phyloP scores from a whole-genome alignment of 2,113 vertebrate genomes.

The Beaufortia kweichowensis region DNA sequence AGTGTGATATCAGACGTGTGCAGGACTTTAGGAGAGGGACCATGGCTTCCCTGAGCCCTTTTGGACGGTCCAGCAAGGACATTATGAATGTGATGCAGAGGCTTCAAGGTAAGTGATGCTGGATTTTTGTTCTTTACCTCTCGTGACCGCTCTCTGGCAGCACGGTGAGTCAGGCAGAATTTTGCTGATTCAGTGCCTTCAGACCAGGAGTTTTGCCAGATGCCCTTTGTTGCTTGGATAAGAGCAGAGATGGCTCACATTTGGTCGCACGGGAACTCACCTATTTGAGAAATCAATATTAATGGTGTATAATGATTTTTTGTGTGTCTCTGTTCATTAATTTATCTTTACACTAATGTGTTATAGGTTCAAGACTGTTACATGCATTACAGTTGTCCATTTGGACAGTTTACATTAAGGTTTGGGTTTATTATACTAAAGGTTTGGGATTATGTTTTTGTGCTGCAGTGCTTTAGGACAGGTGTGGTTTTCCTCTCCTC shows the following conservation, averaged over 20 bases:
- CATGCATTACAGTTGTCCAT: background rate
- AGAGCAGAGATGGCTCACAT: constrained; percentile 1
- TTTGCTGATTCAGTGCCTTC: constrained; percentile 69
- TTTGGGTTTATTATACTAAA: background rate
- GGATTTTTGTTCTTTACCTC: constrained; percentile 35
- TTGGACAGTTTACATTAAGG: too few species aligned
- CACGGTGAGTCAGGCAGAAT: constrained; percentile 53
- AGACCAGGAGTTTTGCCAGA: constrained; percentile 56
- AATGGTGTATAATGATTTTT: background rate
- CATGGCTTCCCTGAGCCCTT: constrained; percentile 82
- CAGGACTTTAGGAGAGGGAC: constrained; percentile 35
- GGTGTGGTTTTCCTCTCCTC: background rate
- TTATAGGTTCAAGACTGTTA: background rate
- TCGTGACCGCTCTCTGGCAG: constrained; percentile 42
- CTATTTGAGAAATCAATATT: constrained; percentile 19
- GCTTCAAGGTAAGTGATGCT: constrained; percentile 85
- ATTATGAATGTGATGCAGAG: constrained; percentile 94
- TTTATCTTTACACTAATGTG: background rate
- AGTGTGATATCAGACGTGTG: constrained; percentile 50
- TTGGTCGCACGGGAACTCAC: constrained; percentile 5
- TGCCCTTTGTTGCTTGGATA: constrained; percentile 34
- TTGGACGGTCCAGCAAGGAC: constrained; percentile 76
- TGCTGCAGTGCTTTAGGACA: constrained; percentile 38
- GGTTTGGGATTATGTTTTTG: constrained; percentile 7
- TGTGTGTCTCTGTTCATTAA: background rate